Conservation (phyloP, 2,797 vertebrate genomes). For the Notolabrus celidotus region DNA sequence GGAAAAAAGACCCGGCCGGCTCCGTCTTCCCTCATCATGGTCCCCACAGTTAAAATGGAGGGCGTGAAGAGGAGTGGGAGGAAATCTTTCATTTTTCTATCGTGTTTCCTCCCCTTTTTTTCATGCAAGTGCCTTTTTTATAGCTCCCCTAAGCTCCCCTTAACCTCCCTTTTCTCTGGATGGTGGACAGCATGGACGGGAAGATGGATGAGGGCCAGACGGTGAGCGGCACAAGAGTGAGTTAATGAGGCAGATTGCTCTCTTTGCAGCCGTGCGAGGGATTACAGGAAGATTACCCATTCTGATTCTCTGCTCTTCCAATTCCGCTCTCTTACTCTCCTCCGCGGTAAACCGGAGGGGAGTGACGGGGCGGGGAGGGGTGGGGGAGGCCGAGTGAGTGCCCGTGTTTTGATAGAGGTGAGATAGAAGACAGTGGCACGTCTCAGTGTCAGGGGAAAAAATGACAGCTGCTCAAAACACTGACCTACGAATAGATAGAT, state of each 20-base stretch:
- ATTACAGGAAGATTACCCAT: slow-evolving; percentile 79
- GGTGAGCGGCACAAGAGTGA: slow-evolving; percentile 48
- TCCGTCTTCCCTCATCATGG: slow-evolving; percentile 31
- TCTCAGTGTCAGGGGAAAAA: slow-evolving; percentile 37
- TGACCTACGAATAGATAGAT: slow-evolving; percentile 44
- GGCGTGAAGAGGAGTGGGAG: slow-evolving; percentile 3
- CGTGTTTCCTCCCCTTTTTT: slow-evolving; percentile 37
- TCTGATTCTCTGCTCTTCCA: slow-evolving; percentile 50
- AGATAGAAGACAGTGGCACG: slow-evolving; percentile 45
- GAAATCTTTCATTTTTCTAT: slow-evolving; percentile 54
- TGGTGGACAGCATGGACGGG: slow-evolving; percentile 47
- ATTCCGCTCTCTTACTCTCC: slow-evolving; percentile 27
- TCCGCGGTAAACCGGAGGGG: slow-evolving; percentile 32
- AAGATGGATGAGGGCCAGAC: slow-evolving; percentile 62
- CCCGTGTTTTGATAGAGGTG: slow-evolving; percentile 51
- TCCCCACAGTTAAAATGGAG: slow-evolving; percentile 44
- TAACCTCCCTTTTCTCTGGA: slow-evolving; percentile 47
- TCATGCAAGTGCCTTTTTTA: slow-evolving; percentile 50
- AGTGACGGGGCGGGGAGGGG: not conserved
- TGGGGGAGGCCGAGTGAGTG: slow-evolving; percentile 3
- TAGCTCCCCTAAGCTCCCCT: slow-evolving; percentile 60
- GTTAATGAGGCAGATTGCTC: slow-evolving; percentile 79
- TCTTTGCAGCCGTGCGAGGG: slow-evolving; percentile 61
- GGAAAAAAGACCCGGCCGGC: slow-evolving; percentile 1
- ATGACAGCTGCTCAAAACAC: slow-evolving; percentile 66